phyloP scores from a whole-genome alignment of 2,797 vertebrate species.

The Mus caroli region DNA sequence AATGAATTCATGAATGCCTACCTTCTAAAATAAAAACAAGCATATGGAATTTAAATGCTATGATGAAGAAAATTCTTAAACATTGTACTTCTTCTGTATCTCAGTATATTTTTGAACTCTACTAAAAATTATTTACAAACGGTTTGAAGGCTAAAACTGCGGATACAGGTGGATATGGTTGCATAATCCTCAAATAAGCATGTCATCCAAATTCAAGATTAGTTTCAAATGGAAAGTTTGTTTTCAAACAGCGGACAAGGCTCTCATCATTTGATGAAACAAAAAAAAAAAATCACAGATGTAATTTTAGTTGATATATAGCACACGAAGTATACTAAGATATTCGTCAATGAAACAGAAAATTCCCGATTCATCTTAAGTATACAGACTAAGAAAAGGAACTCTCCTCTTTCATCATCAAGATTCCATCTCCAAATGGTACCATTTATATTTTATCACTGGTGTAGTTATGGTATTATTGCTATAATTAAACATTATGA shows the following conservation, averaged over 20 bases:
- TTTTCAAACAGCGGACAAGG: neutral
- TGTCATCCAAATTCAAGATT: neutral
- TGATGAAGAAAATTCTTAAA: conserved; percentile 8
- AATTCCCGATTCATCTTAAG: neutral
- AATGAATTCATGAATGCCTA: conserved; percentile 19
- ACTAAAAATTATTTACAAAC: conserved; percentile 31
- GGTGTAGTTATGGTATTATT: neutral
- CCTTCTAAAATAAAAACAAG: conserved; percentile 42
- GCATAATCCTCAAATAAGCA: conserved; percentile 2
- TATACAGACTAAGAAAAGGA: neutral
- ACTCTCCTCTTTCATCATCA: neutral
- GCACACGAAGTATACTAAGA: neutral
- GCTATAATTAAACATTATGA: neutral
- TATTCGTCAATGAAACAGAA: neutral
- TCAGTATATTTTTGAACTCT: neutral
- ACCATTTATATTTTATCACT: neutral
- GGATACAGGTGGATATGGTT: neutral
- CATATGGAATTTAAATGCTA: conserved; percentile 29
- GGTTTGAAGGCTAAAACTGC: neutral
- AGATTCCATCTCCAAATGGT: neutral
- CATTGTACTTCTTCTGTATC: neutral
- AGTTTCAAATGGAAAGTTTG: neutral
- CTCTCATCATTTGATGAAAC: neutral
- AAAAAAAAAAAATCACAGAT: neutral
- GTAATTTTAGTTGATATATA: neutral